Evolutionary conservation across 2,888 invertebrate species (phyloP), one percentile per base, ranked within the genome.

Genomic region (Tenodera sinensis): DNA sequence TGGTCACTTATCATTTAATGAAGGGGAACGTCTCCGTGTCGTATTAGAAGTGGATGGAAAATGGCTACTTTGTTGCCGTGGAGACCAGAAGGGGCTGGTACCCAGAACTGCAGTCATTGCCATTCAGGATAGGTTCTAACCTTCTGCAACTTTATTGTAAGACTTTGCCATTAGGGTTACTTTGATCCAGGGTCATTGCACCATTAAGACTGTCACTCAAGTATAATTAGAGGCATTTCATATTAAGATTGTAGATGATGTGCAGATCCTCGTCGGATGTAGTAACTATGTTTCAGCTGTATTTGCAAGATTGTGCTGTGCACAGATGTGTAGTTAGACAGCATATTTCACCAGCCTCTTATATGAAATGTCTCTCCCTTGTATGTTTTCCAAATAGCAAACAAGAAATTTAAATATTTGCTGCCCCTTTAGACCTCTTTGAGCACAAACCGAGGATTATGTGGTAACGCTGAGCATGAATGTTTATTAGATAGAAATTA

Each of bases 41-140:
- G 96, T 97, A 87, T 93, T 97, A 47, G 96, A 97, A 92, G 97
- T 97, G 85, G 97, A 97, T 92, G 95, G 95, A 92, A 96, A 96
- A 91, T 96, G 97, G 95, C 93, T 97, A 91, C 93, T 97, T 89
- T 97, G 97, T 93, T 96, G 96, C 92, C 94, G 96, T 91, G 96
- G 97, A 12, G 96, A 96, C 83, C 96, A 96, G 92, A 97, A 97
- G 92, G 97, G 97, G 90, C 94, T 97, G 83, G 97, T 97, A 83
- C 97, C 97, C 3, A 94, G 95, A 90, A 95, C 96, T 90, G 96
- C 96, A 81, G 87, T 87, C 34, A 87, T 87, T 27, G 87, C 87
- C 3, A 6, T 87, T 30, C 87, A 87, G 30, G 87, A 87, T n/a
- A 82, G 83, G 14, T 83, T 83, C 83, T 83, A 27, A 83, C 28